Evolutionary conservation across 2,888 invertebrate genomes (phyloP).

Genomic region (Lymantria dispar): DNA sequence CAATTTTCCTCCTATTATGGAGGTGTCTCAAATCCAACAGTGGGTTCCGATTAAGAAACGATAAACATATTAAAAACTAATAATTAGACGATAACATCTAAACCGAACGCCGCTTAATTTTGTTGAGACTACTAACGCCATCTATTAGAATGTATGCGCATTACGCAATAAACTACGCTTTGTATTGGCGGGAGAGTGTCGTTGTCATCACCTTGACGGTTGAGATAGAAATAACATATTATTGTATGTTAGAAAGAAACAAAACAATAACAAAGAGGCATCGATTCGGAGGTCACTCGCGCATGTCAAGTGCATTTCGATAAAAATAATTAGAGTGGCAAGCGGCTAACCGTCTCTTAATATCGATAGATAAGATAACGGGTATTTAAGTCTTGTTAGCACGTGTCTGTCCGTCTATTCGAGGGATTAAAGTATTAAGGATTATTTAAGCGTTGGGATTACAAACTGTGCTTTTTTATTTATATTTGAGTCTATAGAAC

Average conservation of each 20-base stretch:
- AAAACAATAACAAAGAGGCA: slow-evolving; percentile 70
- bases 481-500: too few relatives aligned
- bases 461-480: too few relatives aligned
- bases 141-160: slow-evolving; percentile 51
- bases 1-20: too few relatives aligned
- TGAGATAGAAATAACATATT: slow-evolving; percentile 32
- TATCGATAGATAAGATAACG: slow-evolving; percentile 12
- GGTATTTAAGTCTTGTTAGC: neutral
- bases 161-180: slow-evolving; percentile 35
- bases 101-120: neutral
- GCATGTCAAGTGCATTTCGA: slow-evolving; percentile 71
- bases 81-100: neutral
- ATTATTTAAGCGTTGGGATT: neutral
- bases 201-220: slow-evolving; percentile 45
- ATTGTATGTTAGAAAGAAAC: slow-evolving; percentile 44
- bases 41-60: too few relatives aligned
- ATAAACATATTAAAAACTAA: too few relatives aligned
- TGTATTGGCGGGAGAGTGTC: slow-evolving; percentile 49
- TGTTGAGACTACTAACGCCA: slow-evolving; percentile 52
- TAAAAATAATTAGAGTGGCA: slow-evolving; percentile 50
- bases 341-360: slow-evolving; percentile 13
- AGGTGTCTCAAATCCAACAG: too few relatives aligned
- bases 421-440: neutral
- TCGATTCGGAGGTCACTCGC: slow-evolving; percentile 75
- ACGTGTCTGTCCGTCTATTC: neutral